A percentile compares a stretch with the other conserved stretches of the same genome.
phyloP scores from a whole-genome alignment of 1,140 invertebrate genomes.

The Ips nitidus region DNA sequence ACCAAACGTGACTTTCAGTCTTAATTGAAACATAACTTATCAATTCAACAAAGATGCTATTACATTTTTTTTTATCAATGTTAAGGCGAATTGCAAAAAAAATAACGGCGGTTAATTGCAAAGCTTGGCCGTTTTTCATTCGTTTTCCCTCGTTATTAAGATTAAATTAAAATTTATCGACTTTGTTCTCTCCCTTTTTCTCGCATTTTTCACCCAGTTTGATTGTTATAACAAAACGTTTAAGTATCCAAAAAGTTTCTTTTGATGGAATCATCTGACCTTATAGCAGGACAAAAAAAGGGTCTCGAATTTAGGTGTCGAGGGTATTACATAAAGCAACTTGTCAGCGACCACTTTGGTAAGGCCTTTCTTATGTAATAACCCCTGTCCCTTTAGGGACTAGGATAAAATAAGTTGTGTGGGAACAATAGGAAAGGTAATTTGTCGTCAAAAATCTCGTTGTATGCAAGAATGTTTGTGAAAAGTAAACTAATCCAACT shows the following conservation, averaged over 20 bases:
- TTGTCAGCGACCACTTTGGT: constrained; percentile 29
- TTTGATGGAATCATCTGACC: no score
- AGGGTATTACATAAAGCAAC: constrained; percentile 31
- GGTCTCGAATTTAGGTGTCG: constrained; percentile 16
- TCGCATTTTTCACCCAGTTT: background rate
- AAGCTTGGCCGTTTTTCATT: background rate
- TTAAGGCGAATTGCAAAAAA: background rate
- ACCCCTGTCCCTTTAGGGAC: constrained; percentile 1
- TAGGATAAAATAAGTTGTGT: constrained; percentile 1
- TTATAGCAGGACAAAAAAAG: constrained; percentile 12
- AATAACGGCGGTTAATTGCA: constrained; percentile 2
- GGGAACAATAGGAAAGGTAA: background rate
- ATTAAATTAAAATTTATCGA: constrained; percentile 2
- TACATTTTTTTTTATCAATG: background rate
- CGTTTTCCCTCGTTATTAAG: background rate
- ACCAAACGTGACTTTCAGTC: background rate
- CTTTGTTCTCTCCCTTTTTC: background rate
- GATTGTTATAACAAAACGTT: no score
- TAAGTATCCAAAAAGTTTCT: no score
- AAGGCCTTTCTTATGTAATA: constrained; percentile 25
- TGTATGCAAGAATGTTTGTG: no score
- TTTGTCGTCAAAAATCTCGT: no score
- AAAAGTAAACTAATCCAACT: no score
- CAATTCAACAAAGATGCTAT: background rate
- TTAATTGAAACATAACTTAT: background rate